Percentiles rank a stretch among this genome's conserved stretches.
Conservation (phyloP, 2,113 vertebrate species). For the Pseudonaja textilis region DNA sequence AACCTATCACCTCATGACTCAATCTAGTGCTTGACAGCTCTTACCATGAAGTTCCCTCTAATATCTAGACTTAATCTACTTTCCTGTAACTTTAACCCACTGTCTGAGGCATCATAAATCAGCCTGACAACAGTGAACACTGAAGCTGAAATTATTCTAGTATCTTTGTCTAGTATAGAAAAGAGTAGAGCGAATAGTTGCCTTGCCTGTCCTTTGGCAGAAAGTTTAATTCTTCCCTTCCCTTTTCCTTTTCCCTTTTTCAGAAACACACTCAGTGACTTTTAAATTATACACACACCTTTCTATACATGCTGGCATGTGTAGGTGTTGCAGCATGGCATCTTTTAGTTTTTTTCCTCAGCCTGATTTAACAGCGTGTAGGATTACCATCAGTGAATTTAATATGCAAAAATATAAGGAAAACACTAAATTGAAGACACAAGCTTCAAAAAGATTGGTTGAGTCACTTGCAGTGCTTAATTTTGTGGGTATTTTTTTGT, state of each 20-base stretch:
- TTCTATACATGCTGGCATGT: not conserved
- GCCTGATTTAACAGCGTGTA: not conserved
- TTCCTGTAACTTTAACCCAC: not conserved
- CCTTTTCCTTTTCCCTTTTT: not conserved
- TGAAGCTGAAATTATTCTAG: constrained; percentile 51
- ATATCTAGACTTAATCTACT: not conserved
- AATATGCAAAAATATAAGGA: not conserved
- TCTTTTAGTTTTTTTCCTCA: no score
- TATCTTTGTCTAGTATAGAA: constrained; percentile 54
- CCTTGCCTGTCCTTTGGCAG: constrained; percentile 43
- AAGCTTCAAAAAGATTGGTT: not conserved
- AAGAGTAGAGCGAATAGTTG: constrained; percentile 45
- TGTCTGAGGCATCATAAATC: constrained; percentile 40
- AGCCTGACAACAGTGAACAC: constrained; percentile 36
- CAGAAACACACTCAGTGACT: constrained; percentile 13
- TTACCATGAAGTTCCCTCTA: not conserved
- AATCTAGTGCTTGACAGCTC: not conserved
- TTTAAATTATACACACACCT: not conserved
- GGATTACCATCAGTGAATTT: no score
- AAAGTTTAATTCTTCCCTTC: constrained; percentile 31
- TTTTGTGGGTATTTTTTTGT: not conserved
- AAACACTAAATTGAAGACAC: not conserved
- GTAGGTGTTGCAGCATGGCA: not conserved
- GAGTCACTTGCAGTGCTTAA: not conserved
- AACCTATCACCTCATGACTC: not conserved